Conservation (phyloP, 2,113 vertebrate genomes). For the Actenoides hombroni region DNA sequence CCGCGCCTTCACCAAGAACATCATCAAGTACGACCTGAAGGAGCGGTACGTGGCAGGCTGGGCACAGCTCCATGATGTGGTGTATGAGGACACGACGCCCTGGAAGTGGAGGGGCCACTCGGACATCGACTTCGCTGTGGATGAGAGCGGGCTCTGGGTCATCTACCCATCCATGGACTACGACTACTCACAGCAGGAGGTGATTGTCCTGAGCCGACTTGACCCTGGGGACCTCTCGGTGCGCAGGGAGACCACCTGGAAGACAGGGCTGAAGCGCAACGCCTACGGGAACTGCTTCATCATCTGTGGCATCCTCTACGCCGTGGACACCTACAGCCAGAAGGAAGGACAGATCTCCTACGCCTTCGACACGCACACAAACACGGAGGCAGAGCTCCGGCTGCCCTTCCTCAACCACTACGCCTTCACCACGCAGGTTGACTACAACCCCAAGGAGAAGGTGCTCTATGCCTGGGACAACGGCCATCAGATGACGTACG, state of each 20-base stretch:
- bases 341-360: conserved; percentile 90
- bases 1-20: conserved; percentile 97
- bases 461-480: conserved; percentile 97
- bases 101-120: conserved; percentile 99
- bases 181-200: conserved; percentile 87
- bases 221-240: conserved; percentile 89
- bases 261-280: conserved; percentile 87
- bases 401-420: conserved; percentile 89
- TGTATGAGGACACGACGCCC: conserved; percentile 92
- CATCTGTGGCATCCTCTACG: conserved; percentile 93
- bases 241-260: conserved; percentile 92
- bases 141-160: conserved; percentile 97
- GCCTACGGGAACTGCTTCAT: conserved; percentile 96
- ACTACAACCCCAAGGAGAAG: conserved; percentile 97
- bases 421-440: conserved; percentile 91
- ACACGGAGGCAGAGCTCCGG: conserved; percentile 85
- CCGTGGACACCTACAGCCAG: conserved; percentile 89
- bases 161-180: conserved; percentile 89
- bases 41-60: conserved; percentile 92
- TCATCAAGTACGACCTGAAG: conserved; percentile 94
- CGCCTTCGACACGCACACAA: conserved; percentile 94
- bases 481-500: conserved; percentile 92
- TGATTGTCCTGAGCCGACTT: conserved; percentile 90
- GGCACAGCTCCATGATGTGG: conserved; percentile 88
- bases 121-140: conserved; percentile 95